Base-by-base conservation (phyloP, 2,888 invertebrate genomes). In the Tanaodytes sp. region DNA sequence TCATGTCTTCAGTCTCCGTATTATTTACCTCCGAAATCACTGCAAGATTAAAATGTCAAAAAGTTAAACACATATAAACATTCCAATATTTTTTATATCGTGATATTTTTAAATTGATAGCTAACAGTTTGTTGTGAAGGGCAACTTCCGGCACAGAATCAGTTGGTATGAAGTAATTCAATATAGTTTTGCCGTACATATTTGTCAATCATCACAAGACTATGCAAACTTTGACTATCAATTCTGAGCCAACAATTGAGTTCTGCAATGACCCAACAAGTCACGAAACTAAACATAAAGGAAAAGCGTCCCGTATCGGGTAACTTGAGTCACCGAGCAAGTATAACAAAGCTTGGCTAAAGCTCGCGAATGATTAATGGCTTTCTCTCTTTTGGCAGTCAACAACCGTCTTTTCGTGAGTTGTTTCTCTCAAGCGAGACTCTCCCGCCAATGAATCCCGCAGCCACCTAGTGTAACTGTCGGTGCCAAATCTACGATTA, bases 1-100 rank as follows among this genome's bases (percentile, higher is more conserved):
- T 86, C 77, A 76, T 80, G 72, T 85, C 82, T 43, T 89, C 89
- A 75, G 89, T 89, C 76, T 90, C 90, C 62, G 89, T 89, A 86
- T 91, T 91, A 77, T 88, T 87, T 81, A 87, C 90, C 89, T 87
- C 76, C 49, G 82, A 81, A 74, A 82, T 78, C 68, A 82, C 83
- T 83, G 76, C 48, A 74, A 73, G n/a, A n/a, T n/a, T n/a, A n/a
- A n/a, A n/a, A n/a, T n/a, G n/a, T n/a, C n/a, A n/a, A n/a, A n/a
- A n/a, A n/a, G n/a, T n/a, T n/a, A n/a, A n/a, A n/a, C n/a, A n/a
- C n/a, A n/a, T n/a, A n/a, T n/a, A n/a, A n/a, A n/a, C n/a, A n/a
- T n/a, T n/a, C n/a, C n/a, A n/a, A n/a, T n/a, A n/a, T n/a, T n/a
- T n/a, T n/a, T n/a, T n/a, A n/a, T n/a, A n/a, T n/a, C n/a, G n/a